Base-by-base conservation (phyloP, 2,888 invertebrate species). In the Ophion obscuratus region DNA sequence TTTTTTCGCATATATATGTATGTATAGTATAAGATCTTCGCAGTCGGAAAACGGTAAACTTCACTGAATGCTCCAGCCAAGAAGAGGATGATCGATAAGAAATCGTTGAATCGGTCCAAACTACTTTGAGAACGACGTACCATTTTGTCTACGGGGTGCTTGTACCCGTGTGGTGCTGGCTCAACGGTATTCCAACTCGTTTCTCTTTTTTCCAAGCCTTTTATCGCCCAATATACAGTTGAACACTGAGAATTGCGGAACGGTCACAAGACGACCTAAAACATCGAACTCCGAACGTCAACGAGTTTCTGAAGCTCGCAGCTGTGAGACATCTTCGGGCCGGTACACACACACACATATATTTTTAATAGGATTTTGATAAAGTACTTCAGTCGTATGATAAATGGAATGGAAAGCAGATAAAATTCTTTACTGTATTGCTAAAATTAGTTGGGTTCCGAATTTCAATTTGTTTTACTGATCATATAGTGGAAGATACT, bases 61-160 rank as follows among this genome's bases (percentile, higher is more conserved):
- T 81, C 40, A 73, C 64, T 62, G 67, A 74, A 67, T 66, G 53
- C 68, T 53, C 70, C 7, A 24, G 53, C 68, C 59, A 6, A 47
- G 47, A 47, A 10, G 14, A 74, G 57, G 36, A 75, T 61, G 68
- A 62, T 68, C 81, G 81, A 81, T 81, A 81, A 81, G 76, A 70
- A 81, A 81, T 81, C 81, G 75, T 70, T 76, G 81, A 81, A 76
- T 81, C 76, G 70, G 70, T 44, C 81, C 73, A 70, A 81, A 70
- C 75, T 67, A 17, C 74, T 59, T 31, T 27, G 59, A 59, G 74
- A 67, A 81, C 44, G 9, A 4, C 27, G 62, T n/a, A 62, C 10
- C 59, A 20, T 74, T 61, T 77, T 77, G 70, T 66, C 70, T 66
- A 64, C 24, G 24, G 77, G 70, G 70, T 71, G 53, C 40, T 61